phyloP scores from a whole-genome alignment of 2,888 invertebrate species.

The Lycophotia porphyrea region DNA sequence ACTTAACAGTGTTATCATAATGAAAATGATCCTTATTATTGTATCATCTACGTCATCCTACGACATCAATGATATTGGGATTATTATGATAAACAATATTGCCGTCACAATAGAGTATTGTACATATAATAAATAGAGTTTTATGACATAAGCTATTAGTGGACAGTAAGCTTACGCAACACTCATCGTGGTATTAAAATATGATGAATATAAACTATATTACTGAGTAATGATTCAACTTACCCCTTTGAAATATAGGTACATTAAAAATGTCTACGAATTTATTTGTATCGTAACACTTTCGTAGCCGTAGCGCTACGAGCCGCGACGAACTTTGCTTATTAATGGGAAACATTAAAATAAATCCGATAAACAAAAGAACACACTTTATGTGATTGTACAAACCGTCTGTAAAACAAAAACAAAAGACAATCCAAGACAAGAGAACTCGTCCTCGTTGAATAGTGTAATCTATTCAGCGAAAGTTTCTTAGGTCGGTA shows the following conservation, averaged over 20 bases:
- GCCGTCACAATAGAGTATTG: background rate
- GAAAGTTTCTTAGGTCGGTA: slow-evolving; percentile 51
- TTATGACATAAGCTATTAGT: background rate
- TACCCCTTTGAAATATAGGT: background rate
- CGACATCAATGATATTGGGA: background rate
- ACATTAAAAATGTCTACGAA: background rate
- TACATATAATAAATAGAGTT: background rate
- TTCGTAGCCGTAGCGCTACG: slow-evolving; percentile 31
- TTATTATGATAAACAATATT: background rate
- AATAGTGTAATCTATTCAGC: slow-evolving; percentile 47
- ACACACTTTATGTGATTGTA: slow-evolving; percentile 1
- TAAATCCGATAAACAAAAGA: slow-evolving; percentile 20
- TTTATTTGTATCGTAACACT: background rate
- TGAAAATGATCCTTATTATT: background rate
- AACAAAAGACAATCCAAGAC: slow-evolving; percentile 40
- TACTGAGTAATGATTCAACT: background rate
- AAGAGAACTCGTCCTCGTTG: slow-evolving; percentile 21
- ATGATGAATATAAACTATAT: background rate
- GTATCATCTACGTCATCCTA: background rate
- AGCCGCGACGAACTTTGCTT: slow-evolving; percentile 21
- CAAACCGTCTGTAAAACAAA: slow-evolving; percentile 23
- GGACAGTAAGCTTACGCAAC: background rate
- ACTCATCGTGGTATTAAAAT: background rate
- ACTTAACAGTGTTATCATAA: background rate
- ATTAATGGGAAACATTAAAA: slow-evolving; percentile 5